Evolutionary conservation across 30 jellyfish, hydroid and myxozoan genomes (phyloP).

Genomic region (Aurelia aurita): DNA sequence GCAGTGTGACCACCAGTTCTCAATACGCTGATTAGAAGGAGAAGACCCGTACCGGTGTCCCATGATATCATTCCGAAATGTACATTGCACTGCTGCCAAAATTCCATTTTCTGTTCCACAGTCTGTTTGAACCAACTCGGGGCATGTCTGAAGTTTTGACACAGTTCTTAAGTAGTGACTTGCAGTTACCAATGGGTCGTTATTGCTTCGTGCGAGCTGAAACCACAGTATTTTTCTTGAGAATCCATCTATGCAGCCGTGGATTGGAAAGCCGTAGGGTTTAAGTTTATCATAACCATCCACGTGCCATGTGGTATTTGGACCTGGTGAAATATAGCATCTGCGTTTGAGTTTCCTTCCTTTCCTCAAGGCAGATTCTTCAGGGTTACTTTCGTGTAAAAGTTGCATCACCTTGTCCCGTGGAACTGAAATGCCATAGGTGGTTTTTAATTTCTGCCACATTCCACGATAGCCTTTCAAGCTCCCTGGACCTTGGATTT

Average conservation of each 20-base stretch:
- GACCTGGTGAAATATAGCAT: not conserved
- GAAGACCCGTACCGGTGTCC: constrained; percentile 47
- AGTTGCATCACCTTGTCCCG: constrained; percentile 24
- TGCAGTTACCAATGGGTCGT: constrained; percentile 27
- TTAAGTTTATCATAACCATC: not conserved
- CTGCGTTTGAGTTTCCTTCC: not conserved
- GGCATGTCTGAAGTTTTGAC: not conserved
- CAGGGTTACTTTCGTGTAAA: constrained; percentile 10
- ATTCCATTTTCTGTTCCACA: constrained; percentile 23
- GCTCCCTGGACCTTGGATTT: constrained; percentile 5
- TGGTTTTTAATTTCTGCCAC: constrained; percentile 6
- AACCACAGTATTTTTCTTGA: constrained; percentile 10
- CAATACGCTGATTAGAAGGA: constrained; percentile 35
- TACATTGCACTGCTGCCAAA: constrained; percentile 6
- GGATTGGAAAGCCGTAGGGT: not conserved
- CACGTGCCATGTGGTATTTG: not conserved
- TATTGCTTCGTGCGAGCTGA: constrained; percentile 2
- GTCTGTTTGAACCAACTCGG: constrained; percentile 6
- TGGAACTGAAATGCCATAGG: not conserved
- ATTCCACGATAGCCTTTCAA: not conserved
- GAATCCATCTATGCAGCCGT: constrained; percentile 17
- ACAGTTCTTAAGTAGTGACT: not conserved
- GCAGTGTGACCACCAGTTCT: constrained; percentile 43
- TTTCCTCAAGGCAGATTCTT: constrained; percentile 1
- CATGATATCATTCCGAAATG: constrained; percentile 5